Base-by-base conservation (phyloP, 2,888 invertebrate genomes). In the Cryptocheilus praepositus region DNA sequence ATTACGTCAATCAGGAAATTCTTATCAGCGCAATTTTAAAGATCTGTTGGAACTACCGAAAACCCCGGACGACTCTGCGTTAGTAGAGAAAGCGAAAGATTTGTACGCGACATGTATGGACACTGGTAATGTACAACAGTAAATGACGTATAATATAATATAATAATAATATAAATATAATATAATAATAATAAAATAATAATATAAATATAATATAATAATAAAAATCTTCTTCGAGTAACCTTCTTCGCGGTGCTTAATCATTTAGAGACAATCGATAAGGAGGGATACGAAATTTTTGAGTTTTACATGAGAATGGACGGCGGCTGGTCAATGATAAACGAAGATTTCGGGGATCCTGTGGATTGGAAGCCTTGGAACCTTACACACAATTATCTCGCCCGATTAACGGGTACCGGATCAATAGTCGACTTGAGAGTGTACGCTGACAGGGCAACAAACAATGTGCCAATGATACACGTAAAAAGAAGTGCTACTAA, bases 281-380 rank as follows among this genome's bases (percentile, higher is more conserved):
- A n/a, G 11, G 49, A 16, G 16, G n/a, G n/a, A 49, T 16, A 11
- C 49, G 4, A 49, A 1, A 4, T n/a, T 16, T 49, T 16, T 5
- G 16, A 49, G 11, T 7, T 16, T 5, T 49, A 18, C 49, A 18
- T 49, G 18, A n/a, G 7, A 1, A 8, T 49, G 11, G 36, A 1
- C 13, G 49, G 49, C 49, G 49, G n/a, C 8, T 49, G 49, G 49
- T 16, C 49, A n/a, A 49, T 49, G n/a, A 49, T 49, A n/a, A 49
- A 3, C 13, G 16, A 49, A 11, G 16, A n/a, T 11, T n/a, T n/a
- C 16, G 4, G 5, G 3, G n/a, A n/a, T 49, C n/a, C 15, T 11
- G 2, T 49, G 16, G 11, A 11, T 49, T 2, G 16, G 1, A 49
- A 49, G 49, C 13, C 36, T 11, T 36, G 36, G 36, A 1, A 36